phyloP scores from a whole-genome alignment of 2,797 vertebrate species.

The Carcharodon carcharias region DNA sequence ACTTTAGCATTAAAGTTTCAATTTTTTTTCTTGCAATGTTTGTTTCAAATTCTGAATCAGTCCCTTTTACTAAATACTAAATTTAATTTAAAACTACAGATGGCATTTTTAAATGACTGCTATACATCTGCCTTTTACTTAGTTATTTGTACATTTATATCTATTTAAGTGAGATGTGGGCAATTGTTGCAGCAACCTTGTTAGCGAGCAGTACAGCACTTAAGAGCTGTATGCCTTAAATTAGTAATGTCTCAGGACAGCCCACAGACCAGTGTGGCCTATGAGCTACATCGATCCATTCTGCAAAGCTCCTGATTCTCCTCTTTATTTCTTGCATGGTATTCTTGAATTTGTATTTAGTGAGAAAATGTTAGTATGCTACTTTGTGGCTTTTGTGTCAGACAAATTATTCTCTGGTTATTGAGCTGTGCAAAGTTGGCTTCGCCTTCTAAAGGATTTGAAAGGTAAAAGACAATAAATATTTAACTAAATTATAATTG shows the following conservation, averaged over 20 bases:
- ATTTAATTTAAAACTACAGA: neutral
- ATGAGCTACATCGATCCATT: neutral
- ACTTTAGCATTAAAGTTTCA: neutral
- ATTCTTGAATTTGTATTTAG: neutral
- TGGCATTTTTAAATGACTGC: slow-evolving; percentile 1
- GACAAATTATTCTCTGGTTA: neutral
- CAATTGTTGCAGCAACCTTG: neutral
- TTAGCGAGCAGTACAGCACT: neutral
- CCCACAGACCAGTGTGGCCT: neutral
- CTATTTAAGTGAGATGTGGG: neutral
- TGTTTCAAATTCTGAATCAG: neutral
- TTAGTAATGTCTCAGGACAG: neutral
- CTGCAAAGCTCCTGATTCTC: neutral
- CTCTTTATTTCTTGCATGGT: neutral
- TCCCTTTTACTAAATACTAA: neutral
- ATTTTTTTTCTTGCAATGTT: neutral
- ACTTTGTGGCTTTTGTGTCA: neutral
- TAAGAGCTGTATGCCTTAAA: neutral
- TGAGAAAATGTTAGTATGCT: neutral
- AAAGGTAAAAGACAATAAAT: neutral
- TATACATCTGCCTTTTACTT: neutral
- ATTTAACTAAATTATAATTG: neutral
- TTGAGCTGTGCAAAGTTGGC: neutral
- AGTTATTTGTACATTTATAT: neutral
- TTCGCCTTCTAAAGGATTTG: neutral